These are phyloP conservation scores for Jaculus jaculus DNA, from an alignment of 2,113 vertebrate genomes.

Conservation along the genomic window DNA sequence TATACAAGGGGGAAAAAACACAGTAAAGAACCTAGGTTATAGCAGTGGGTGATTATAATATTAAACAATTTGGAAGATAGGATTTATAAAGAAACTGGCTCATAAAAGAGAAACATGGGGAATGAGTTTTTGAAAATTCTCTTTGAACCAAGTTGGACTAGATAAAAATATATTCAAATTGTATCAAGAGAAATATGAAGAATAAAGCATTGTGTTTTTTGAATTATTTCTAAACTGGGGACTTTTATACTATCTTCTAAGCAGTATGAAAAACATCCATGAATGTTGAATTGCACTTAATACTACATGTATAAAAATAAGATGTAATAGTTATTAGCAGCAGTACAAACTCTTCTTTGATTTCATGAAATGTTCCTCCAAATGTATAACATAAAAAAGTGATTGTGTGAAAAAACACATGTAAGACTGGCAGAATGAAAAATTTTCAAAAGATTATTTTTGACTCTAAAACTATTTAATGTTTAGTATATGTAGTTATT, in stretches of 20 bases:
- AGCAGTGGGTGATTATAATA: not conserved
- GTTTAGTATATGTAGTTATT: not conserved
- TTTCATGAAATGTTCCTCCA: constrained; percentile 8
- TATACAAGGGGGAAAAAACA: not conserved
- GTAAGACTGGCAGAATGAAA: not conserved
- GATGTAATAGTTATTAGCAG: not conserved
- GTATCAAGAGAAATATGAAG: constrained; percentile 10
- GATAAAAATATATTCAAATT: constrained; percentile 37
- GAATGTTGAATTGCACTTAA: constrained; percentile 17
- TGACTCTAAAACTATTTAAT: not conserved
- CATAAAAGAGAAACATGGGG: constrained; percentile 24
- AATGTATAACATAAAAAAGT: not conserved
- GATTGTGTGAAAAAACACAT: not conserved
- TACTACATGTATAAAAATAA: not conserved
- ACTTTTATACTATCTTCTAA: constrained; percentile 16
- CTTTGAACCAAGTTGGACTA: constrained; percentile 16
- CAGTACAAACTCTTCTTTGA: not conserved
- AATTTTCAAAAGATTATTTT: not conserved
- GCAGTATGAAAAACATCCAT: not conserved
- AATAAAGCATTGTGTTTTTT: constrained; percentile 21
- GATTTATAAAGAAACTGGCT: constrained; percentile 23
- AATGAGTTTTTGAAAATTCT: constrained; percentile 41
- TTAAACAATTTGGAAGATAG: constrained; percentile 36
- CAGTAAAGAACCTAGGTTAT: not conserved
- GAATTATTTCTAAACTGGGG: constrained; percentile 15